Conservation (phyloP, 2,888 invertebrate species). For the Plagodis pulveraria region DNA sequence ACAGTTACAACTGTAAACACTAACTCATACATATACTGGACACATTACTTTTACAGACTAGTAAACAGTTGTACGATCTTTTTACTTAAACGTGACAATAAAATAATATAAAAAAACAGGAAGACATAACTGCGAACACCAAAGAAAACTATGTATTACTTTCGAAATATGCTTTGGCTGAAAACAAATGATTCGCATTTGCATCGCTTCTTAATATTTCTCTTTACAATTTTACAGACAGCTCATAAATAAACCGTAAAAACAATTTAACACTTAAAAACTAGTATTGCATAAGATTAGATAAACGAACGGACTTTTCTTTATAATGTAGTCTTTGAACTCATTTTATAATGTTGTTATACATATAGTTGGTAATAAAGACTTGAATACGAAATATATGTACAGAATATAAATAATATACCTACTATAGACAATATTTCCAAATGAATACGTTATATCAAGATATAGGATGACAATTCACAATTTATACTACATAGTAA, state of each 20-base stretch:
- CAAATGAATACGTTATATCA: constrained; percentile 27
- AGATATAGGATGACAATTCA: constrained; percentile 32
- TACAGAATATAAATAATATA: constrained; percentile 39
- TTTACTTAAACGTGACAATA: constrained; percentile 27
- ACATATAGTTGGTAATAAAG: constrained; percentile 42
- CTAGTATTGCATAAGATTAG: constrained; percentile 83
- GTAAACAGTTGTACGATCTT: constrained; percentile 50
- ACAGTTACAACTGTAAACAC: constrained; percentile 57
- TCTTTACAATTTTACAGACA: constrained; percentile 61
- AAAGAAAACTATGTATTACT: constrained; percentile 48
- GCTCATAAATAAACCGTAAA: constrained; percentile 80
- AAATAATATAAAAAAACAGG: constrained; percentile 47
- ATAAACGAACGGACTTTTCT: constrained; percentile 69
- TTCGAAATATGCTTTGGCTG: constrained; percentile 69
- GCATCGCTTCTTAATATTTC: constrained; percentile 59
- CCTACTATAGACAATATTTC: constrained; percentile 36
- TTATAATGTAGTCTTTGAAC: constrained; percentile 57
- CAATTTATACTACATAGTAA: constrained; percentile 15
- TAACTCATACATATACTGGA: constrained; percentile 53
- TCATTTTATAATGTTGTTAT: constrained; percentile 50
- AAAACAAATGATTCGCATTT: constrained; percentile 63
- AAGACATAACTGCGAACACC: constrained; percentile 65
- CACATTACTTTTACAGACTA: constrained; percentile 56
- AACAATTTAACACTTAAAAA: constrained; percentile 83
- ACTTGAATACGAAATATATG: constrained; percentile 39